Conservation (phyloP, 2,888 invertebrate species). For the Ochropleura leucogaster region DNA sequence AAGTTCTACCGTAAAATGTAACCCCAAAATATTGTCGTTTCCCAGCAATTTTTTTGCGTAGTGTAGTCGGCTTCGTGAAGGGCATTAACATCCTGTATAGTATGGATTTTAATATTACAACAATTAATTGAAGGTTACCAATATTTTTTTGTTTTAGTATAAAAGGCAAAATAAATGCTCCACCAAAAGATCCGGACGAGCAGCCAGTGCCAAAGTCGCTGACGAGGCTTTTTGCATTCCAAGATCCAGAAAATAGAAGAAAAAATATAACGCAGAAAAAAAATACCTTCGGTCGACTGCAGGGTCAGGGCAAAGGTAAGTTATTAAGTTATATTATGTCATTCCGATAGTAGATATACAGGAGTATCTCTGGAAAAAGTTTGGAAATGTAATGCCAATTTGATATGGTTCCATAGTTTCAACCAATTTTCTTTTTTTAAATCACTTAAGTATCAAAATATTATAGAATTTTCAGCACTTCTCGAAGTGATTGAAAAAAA, state of each 20-base stretch:
- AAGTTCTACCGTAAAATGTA: too few species aligned
- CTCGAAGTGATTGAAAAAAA: too few species aligned
- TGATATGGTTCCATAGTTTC: too few species aligned
- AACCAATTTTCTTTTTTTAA: too few species aligned
- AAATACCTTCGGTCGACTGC: constrained; percentile 53
- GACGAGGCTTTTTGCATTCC: constrained; percentile 90
- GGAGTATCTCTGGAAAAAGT: too few species aligned
- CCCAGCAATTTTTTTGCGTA: too few species aligned
- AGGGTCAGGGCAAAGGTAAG: constrained; percentile 54
- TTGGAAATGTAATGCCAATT: too few species aligned
- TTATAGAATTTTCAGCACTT: too few species aligned
- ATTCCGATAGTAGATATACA: neutral
- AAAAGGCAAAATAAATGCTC: constrained; percentile 93
- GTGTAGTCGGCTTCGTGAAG: too few species aligned
- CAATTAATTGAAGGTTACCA: neutral
- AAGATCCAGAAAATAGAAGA: constrained; percentile 58
- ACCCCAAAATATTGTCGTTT: too few species aligned
- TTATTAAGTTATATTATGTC: constrained; percentile 5
- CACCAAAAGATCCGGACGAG: constrained; percentile 93
- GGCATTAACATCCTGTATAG: neutral
- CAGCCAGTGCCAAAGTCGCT: constrained; percentile 94
- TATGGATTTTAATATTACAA: neutral
- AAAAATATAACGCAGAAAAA: constrained; percentile 70
- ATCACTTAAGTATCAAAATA: too few species aligned
- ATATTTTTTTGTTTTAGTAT: constrained; percentile 87